phyloP scores from a whole-genome alignment of 2,113 vertebrate species.

The Hyaena hyaena region DNA sequence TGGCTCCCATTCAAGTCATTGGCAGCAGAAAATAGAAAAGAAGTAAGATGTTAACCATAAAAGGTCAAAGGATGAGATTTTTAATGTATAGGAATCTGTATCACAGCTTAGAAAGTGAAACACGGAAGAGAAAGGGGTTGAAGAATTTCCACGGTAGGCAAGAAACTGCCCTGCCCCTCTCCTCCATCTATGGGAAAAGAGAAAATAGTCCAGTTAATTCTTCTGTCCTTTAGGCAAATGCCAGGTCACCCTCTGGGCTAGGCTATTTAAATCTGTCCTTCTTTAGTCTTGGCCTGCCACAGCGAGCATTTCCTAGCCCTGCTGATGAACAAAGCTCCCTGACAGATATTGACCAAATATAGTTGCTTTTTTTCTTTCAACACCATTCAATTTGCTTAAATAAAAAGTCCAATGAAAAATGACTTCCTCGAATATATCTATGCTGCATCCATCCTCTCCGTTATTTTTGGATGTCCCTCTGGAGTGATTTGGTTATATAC shows the following conservation, averaged over 20 bases:
- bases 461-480: slow-evolving; percentile 79
- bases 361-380: slow-evolving; percentile 78
- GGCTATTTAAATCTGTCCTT: slow-evolving; percentile 50
- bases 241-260: slow-evolving; percentile 16
- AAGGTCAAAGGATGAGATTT: slow-evolving; percentile 9
- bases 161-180: background rate
- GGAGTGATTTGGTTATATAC: slow-evolving; percentile 79
- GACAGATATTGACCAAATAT: slow-evolving; percentile 80
- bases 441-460: slow-evolving; percentile 31
- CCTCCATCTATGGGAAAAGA: background rate
- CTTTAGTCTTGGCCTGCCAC: slow-evolving; percentile 43
- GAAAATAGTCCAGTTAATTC: background rate
- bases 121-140: background rate
- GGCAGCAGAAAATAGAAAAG: background rate
- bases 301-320: slow-evolving; percentile 38
- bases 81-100: background rate
- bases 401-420: slow-evolving; percentile 83
- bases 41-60: background rate
- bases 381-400: slow-evolving; percentile 82
- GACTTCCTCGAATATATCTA: slow-evolving; percentile 69
- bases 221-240: slow-evolving; percentile 55
- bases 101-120: background rate
- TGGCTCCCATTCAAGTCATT: background rate
- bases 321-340: slow-evolving; percentile 69
- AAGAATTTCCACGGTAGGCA: background rate